A percentile compares a stretch with the other conserved stretches of the same genome.
These are phyloP conservation scores for Adoxophyes honmai DNA, from an alignment of 1,140 invertebrate species.

Conservation along the genomic window DNA sequence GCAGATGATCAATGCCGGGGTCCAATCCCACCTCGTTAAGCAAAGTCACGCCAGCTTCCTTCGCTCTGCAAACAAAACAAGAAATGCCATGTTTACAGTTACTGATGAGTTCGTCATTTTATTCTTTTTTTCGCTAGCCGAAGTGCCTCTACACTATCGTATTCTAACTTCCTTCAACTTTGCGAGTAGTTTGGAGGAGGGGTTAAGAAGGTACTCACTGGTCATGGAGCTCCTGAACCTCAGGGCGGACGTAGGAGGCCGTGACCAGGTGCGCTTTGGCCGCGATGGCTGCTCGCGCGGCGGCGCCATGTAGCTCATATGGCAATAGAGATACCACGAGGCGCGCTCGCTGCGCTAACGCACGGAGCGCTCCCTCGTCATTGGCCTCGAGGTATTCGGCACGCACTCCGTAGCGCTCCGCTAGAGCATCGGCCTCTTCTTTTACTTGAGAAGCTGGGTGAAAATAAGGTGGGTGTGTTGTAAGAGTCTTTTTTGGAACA, in stretches of 20 bases:
- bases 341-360: slow-evolving; percentile 37
- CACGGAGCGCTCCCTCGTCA: slow-evolving; percentile 79
- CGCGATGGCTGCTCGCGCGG: slow-evolving; percentile 92
- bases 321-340: slow-evolving; percentile 93
- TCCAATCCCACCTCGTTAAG: slow-evolving; percentile 97
- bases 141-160: too few relatives aligned
- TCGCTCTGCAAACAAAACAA: slow-evolving; percentile 79
- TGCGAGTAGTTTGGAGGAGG: too few relatives aligned
- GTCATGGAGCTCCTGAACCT: slow-evolving; percentile 88
- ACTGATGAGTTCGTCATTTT: too few relatives aligned
- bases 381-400: slow-evolving; percentile 88
- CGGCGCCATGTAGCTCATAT: slow-evolving; percentile 90
- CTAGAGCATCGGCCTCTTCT: slow-evolving; percentile 91
- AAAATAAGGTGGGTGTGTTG: too few relatives aligned
- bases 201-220: slow-evolving; percentile 80
- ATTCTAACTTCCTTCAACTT: too few relatives aligned
- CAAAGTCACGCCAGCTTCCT: slow-evolving; percentile 91
- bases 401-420: slow-evolving; percentile 88
- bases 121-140: too few relatives aligned
- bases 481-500: too few relatives aligned
- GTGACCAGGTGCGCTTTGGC: slow-evolving; percentile 95
- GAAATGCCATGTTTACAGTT: not conserved
- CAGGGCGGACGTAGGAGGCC: slow-evolving; percentile 94
- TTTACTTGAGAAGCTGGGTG: slow-evolving; percentile 88
- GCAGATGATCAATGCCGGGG: slow-evolving; percentile 97